These are phyloP conservation scores for Chunga burmeisteri DNA, from an alignment of 2,113 vertebrate genomes.

Conservation along the genomic window DNA sequence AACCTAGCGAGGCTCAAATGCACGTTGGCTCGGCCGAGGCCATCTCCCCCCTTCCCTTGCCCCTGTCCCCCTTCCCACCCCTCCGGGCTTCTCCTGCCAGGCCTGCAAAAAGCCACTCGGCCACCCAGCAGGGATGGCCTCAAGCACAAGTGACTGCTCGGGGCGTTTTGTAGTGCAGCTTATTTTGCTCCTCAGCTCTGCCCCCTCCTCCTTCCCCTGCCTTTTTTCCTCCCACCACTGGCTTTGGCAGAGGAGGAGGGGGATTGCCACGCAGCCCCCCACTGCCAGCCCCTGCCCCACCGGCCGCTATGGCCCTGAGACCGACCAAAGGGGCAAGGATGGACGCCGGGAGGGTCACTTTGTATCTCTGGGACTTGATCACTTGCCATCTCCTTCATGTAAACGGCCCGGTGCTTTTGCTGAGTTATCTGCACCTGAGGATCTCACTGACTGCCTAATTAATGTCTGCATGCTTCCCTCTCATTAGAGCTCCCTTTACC, in stretches of 20 bases:
- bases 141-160: slow-evolving; percentile 1
- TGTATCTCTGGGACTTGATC: not conserved
- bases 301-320: not conserved
- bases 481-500: not conserved
- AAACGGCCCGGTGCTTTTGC: not conserved
- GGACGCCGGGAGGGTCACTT: fast-evolving
- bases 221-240: not conserved
- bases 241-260: not conserved
- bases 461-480: not conserved
- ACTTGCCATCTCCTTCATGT: not conserved
- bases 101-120: slow-evolving; percentile 19
- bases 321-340: not conserved
- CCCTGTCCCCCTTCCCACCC: not conserved
- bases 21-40: not conserved
- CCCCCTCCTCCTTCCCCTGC: not conserved
- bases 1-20: not conserved
- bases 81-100: slow-evolving; percentile 4
- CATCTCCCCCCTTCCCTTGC: not conserved
- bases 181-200: not conserved
- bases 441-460: not conserved
- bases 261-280: not conserved
- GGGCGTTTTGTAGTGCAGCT: not conserved
- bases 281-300: not conserved
- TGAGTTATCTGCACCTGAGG: slow-evolving; percentile 5
- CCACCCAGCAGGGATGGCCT: slow-evolving; percentile 20